Percentiles rank a stretch among this genome's conserved stretches.
Evolutionary conservation across 2,797 vertebrate genomes (phyloP).

Genomic region (Propithecus deckenii): DNA sequence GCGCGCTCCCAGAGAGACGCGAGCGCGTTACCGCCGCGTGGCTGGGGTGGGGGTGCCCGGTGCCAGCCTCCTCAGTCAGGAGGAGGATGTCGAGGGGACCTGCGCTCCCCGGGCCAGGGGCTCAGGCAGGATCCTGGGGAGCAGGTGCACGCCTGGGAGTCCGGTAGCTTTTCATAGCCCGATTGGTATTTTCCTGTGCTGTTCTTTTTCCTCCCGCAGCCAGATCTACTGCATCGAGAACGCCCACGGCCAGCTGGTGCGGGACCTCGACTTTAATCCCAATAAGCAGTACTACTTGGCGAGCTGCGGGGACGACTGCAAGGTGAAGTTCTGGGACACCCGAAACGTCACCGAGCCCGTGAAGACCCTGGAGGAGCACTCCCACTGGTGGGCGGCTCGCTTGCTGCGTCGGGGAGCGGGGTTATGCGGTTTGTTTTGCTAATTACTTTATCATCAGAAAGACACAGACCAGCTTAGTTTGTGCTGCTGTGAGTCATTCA

Average conservation of each 20-base stretch:
- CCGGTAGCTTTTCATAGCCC: conserved; percentile 3
- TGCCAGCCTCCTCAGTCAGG: neutral
- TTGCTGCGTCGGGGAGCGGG: conserved; percentile 59
- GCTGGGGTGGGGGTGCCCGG: neutral
- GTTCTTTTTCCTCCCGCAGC: conserved; percentile 82
- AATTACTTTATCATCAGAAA: conserved; percentile 66
- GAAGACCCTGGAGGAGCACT: conserved; percentile 96
- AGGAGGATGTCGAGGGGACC: neutral
- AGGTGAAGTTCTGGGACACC: conserved; percentile 99
- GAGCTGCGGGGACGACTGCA: conserved; percentile 99
- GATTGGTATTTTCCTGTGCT: conserved; percentile 30
- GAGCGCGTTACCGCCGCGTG: fast-evolving
- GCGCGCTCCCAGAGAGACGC: neutral
- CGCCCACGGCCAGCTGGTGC: conserved; percentile 97
- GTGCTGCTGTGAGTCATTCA: conserved; percentile 58
- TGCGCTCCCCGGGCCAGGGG: neutral
- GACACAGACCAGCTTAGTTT: conserved; percentile 58
- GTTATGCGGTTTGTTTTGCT: conserved; percentile 64
- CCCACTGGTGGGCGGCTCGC: conserved; percentile 90
- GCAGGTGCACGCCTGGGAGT: conserved; percentile 6
- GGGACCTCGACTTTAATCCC: conserved; percentile 99
- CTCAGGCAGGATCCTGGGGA: conserved; percentile 51
- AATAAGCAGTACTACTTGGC: conserved; percentile 98
- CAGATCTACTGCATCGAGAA: conserved; percentile 98
- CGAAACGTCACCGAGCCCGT: conserved; percentile 93